A percentile compares a stretch with the other conserved stretches of the same genome.
Evolutionary conservation across 2,888 invertebrate species (phyloP).

Genomic region (Autographa pulchrina): DNA sequence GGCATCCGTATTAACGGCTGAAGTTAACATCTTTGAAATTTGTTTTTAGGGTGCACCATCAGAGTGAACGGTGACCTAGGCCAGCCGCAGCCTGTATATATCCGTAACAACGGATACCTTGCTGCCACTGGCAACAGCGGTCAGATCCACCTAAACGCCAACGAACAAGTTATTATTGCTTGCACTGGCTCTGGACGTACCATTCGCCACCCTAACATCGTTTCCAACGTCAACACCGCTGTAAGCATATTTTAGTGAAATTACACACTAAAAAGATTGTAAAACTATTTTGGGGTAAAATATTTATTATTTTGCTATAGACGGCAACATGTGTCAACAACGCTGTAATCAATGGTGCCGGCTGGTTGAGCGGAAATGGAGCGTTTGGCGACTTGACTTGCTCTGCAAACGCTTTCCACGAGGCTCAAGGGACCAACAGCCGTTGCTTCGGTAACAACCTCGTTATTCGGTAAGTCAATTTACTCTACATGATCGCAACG

Average conservation of each 20-base stretch:
- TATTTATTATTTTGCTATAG: constrained; percentile 57
- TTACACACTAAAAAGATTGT: neutral
- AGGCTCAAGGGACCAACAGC: constrained; percentile 77
- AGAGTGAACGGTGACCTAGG: constrained; percentile 86
- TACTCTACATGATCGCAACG: neutral
- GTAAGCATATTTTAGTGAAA: constrained; percentile 37
- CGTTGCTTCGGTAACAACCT: constrained; percentile 81
- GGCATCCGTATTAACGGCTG: too few relatives aligned
- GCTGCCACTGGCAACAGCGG: constrained; percentile 78
- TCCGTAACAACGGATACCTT: constrained; percentile 79
- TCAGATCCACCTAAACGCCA: constrained; percentile 70
- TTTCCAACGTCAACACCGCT: constrained; percentile 45
- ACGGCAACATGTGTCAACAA: constrained; percentile 77
- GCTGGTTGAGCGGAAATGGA: constrained; percentile 77
- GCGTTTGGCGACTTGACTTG: constrained; percentile 82
- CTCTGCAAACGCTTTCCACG: constrained; percentile 75
- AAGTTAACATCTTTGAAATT: neutral
- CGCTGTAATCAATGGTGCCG: constrained; percentile 73
- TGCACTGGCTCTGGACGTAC: constrained; percentile 77
- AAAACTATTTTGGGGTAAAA: too few relatives aligned
- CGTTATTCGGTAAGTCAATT: constrained; percentile 79
- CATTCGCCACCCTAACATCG: constrained; percentile 78
- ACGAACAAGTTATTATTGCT: constrained; percentile 75
- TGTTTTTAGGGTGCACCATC: constrained; percentile 79
- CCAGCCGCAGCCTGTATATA: constrained; percentile 90